Conservation (phyloP, 1,140 invertebrate genomes). For the Drosophila nannoptera region DNA sequence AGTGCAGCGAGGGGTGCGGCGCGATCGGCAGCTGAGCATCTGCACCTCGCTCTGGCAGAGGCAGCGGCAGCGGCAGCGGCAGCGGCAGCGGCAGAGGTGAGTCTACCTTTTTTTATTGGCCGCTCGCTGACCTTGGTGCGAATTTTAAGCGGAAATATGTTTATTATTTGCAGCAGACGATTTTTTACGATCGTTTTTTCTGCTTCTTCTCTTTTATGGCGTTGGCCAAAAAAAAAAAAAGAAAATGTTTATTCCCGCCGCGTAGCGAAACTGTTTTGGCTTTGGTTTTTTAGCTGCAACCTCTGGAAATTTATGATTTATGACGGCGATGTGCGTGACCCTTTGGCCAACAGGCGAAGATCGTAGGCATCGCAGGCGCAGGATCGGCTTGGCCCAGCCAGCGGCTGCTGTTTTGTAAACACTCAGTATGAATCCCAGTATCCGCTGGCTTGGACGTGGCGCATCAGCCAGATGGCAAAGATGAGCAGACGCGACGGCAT, state of each 20-base stretch:
- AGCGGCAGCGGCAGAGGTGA: constrained; percentile 21
- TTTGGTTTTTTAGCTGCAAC: constrained; percentile 69
- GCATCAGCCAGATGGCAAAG: constrained; percentile 44
- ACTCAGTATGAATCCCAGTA: constrained; percentile 74
- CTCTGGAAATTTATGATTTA: constrained; percentile 77
- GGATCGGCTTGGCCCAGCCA: constrained; percentile 43
- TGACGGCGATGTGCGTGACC: constrained; percentile 62
- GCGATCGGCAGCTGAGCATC: constrained; percentile 11
- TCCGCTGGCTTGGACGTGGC: constrained; percentile 62
- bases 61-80: no score
- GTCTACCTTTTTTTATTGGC: constrained; percentile 65
- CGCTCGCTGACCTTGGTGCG: constrained; percentile 62
- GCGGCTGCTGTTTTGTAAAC: constrained; percentile 75
- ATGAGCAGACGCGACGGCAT: constrained; percentile 28
- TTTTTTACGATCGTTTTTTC: constrained; percentile 59
- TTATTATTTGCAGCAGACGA: constrained; percentile 37
- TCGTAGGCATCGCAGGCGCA: constrained; percentile 23
- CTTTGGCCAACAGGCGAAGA: constrained; percentile 61
- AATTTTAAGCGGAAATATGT: constrained; percentile 63
- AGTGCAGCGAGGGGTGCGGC: constrained; percentile 49
- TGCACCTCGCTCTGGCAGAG: constrained; percentile 18
- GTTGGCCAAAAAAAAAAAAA: constrained; percentile 23
- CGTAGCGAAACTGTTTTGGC: constrained; percentile 65
- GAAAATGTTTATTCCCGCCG: constrained; percentile 30
- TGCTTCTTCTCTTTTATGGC: constrained; percentile 18